Evolutionary conservation across 2,888 invertebrate genomes (phyloP), one percentile per base, ranked within the genome.

Genomic region (Tetramorium bicarinatum): DNA sequence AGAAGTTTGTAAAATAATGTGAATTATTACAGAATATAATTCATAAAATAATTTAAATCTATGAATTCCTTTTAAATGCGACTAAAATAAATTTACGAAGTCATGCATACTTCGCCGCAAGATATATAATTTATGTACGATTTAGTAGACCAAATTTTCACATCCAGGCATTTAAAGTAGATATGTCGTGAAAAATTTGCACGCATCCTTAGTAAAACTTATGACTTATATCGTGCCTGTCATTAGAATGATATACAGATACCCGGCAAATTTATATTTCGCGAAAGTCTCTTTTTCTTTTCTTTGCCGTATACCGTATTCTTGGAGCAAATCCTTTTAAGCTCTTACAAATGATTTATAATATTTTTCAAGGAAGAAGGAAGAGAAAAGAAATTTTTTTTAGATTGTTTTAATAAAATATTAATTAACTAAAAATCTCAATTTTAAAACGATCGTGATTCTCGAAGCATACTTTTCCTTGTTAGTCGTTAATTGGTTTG

Each of bases 171-270:
- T 74, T 82, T 80, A 80, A 83, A 83, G 54, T 64, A 44, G 47
- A 54, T 71, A 44, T 61, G 52, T 47, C 52, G 18, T 47, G 47
- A 41, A 25, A 61, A 84, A 74, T 82, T 84, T 29, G 56, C 69
- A 72, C 62, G 56, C 69, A 72, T 69, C 72, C 59, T 84, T 54
- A 74, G 47, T 69, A 81, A 84, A 56, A 69, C 61, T 69, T 84
- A 69, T 34, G 29, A 34, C 44, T 54, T 38, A 44, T 41, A 61
- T 47, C 41, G 15, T 29, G 54, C 11, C 56, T 21, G 44, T 56
- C 29, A 62, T 83, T 76, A 52, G 4, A 74, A 47, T 74, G 38
- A 72, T 79, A 38, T 13, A 59, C n/a, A 13, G 56, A 34, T 29
- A 38, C 71, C 15, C 18, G 8, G 54, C 4, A 13, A 66, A 66